A percentile compares a stretch with the other conserved stretches of the same genome.
Conservation (phyloP, 1,140 invertebrate species). For the Luehdorfia chinensis region DNA sequence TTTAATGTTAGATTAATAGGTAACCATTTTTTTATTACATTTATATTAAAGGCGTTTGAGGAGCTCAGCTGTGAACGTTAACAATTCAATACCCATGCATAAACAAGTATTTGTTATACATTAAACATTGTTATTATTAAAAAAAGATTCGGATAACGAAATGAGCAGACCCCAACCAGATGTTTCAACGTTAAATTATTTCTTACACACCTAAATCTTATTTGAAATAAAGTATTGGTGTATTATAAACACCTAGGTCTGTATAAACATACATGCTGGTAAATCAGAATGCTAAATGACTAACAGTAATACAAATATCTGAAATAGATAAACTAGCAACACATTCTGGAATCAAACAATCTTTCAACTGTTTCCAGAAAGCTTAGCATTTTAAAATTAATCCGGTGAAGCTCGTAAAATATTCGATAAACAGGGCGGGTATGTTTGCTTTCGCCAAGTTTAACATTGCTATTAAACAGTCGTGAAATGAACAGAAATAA, state of each 20-base stretch:
- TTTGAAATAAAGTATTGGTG: conserved; percentile 68
- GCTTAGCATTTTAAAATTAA: conserved; percentile 73
- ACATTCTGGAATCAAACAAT: conserved; percentile 63
- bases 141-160: conserved; percentile 32
- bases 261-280: conserved; percentile 70
- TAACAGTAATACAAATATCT: conserved; percentile 74
- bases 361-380: conserved; percentile 64
- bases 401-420: conserved; percentile 70
- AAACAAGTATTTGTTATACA: background rate
- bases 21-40: no score
- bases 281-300: conserved; percentile 73
- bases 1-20: no score
- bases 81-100: background rate
- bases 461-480: conserved; percentile 76
- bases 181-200: conserved; percentile 63
- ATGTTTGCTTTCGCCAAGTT: conserved; percentile 71
- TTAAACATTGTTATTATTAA: conserved; percentile 13
- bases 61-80: no score
- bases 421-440: conserved; percentile 72
- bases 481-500: conserved; percentile 75
- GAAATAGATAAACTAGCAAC: conserved; percentile 63
- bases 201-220: conserved; percentile 55
- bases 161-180: conserved; percentile 49
- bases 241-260: conserved; percentile 71
- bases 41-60: no score